A percentile compares a stretch with the other conserved stretches of the same genome.
These are phyloP conservation scores for Leptatherina wallacei DNA, from an alignment of 2,797 vertebrate species.

Conservation along the genomic window DNA sequence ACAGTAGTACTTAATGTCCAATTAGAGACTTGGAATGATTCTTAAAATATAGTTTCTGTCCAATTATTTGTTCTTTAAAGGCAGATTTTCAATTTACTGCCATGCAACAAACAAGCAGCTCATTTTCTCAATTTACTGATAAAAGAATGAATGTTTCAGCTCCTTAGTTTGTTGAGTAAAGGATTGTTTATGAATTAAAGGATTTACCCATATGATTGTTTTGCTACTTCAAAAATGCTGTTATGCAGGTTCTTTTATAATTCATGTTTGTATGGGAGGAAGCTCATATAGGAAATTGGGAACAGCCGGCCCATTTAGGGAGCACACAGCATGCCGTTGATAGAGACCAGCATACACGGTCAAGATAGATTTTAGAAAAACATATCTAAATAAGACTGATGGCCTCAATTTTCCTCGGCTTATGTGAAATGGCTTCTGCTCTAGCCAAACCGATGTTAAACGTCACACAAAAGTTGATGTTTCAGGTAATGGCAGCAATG, in stretches of 20 bases:
- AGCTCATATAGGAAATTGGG: neutral
- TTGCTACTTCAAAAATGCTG: neutral
- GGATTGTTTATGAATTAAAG: neutral
- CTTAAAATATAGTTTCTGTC: neutral
- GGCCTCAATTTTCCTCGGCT: neutral
- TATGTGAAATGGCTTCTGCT: conserved; percentile 7
- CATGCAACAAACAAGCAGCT: neutral
- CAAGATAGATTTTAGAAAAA: neutral
- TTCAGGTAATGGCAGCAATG: conserved; percentile 20
- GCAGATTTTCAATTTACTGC: neutral
- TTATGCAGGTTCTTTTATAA: neutral
- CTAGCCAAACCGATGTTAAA: conserved; percentile 35
- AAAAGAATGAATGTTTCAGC: neutral
- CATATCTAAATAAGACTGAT: conserved; percentile 8
- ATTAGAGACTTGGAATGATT: neutral
- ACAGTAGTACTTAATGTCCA: neutral
- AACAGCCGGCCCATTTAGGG: neutral
- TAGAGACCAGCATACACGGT: neutral
- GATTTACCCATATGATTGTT: neutral
- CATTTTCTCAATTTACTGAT: neutral
- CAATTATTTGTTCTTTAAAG: neutral
- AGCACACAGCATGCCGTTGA: neutral
- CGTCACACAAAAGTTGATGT: conserved; percentile 11
- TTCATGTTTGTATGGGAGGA: neutral
- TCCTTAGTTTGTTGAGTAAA: neutral